phyloP scores from a whole-genome alignment of 1,140 invertebrate genomes.

The Drosophila orena region DNA sequence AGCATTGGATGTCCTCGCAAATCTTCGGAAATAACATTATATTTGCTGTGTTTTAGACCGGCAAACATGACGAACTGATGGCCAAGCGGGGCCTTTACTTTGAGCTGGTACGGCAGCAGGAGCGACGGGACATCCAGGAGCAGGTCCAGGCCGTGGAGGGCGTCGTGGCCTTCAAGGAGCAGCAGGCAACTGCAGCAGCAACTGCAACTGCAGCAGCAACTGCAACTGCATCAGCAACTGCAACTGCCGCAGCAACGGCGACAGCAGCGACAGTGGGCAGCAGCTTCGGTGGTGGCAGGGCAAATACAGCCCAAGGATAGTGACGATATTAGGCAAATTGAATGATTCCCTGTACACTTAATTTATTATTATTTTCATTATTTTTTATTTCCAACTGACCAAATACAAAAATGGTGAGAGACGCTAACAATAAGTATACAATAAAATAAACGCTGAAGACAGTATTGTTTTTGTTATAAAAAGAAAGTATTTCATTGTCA shows the following conservation, averaged over 20 bases:
- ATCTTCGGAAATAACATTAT: neutral
- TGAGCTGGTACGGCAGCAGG: slow-evolving; percentile 85
- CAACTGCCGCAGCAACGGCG: no score
- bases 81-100: slow-evolving; percentile 90
- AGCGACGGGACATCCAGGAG: slow-evolving; percentile 74
- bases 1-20: neutral
- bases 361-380: slow-evolving; percentile 42
- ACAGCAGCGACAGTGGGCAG: neutral
- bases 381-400: slow-evolving; percentile 38
- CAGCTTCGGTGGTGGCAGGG: slow-evolving; percentile 8
- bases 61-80: slow-evolving; percentile 93
- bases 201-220: neutral
- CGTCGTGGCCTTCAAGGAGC: slow-evolving; percentile 33
- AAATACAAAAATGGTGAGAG: slow-evolving; percentile 29
- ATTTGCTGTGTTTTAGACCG: slow-evolving; percentile 86
- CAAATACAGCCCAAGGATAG: slow-evolving; percentile 24
- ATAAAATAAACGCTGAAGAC: slow-evolving; percentile 51
- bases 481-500: slow-evolving; percentile 26
- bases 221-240: no score
- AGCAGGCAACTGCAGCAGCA: neutral
- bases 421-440: slow-evolving; percentile 42
- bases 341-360: slow-evolving; percentile 67
- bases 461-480: slow-evolving; percentile 72
- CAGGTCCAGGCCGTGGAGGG: slow-evolving; percentile 57
- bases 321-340: slow-evolving; percentile 16